These are phyloP conservation scores for Homarus americanus DNA, from an alignment of 1,140 invertebrate genomes.

Conservation along the genomic window DNA sequence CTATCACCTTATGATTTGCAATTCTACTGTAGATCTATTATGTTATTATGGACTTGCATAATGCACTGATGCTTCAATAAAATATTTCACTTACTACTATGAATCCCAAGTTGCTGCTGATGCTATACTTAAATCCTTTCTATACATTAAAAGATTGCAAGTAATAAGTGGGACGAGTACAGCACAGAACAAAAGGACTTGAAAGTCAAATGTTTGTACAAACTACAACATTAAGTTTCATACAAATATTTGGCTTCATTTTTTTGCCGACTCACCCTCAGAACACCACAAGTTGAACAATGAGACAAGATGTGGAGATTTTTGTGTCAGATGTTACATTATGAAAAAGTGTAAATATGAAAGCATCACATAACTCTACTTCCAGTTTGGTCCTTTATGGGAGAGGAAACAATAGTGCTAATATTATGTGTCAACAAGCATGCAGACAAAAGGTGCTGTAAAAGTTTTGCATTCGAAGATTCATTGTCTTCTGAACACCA, in stretches of 20 bases:
- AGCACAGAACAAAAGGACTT: slow-evolving; percentile 38
- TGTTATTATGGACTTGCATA: slow-evolving; percentile 66
- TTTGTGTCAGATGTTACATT: slow-evolving; percentile 11
- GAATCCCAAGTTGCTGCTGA: slow-evolving; percentile 36
- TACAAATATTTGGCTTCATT: neutral
- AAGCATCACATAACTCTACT: slow-evolving; percentile 45
- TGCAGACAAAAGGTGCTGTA: slow-evolving; percentile 68
- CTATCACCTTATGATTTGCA: slow-evolving; percentile 31
- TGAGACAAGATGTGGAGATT: slow-evolving; percentile 11
- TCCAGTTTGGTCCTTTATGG: slow-evolving; percentile 63
- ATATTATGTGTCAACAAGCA: slow-evolving; percentile 70
- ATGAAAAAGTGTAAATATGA: slow-evolving; percentile 46
- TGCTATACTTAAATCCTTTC: slow-evolving; percentile 45
- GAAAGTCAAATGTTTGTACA: neutral
- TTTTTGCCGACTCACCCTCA: slow-evolving; percentile 18
- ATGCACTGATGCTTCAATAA: slow-evolving; percentile 56
- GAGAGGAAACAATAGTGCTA: slow-evolving; percentile 66
- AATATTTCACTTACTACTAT: slow-evolving; percentile 56
- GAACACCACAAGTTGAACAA: slow-evolving; percentile 35
- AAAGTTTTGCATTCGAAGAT: slow-evolving; percentile 67
- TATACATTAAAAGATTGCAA: slow-evolving; percentile 42
- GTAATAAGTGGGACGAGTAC: slow-evolving; percentile 16
- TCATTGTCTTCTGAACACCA: slow-evolving; percentile 70
- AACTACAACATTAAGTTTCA: neutral
- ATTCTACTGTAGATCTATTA: slow-evolving; percentile 48